Evolutionary conservation across 2,113 vertebrate genomes (phyloP), one percentile per base, ranked within the genome.

Genomic region (Trematomus loennbergii): DNA sequence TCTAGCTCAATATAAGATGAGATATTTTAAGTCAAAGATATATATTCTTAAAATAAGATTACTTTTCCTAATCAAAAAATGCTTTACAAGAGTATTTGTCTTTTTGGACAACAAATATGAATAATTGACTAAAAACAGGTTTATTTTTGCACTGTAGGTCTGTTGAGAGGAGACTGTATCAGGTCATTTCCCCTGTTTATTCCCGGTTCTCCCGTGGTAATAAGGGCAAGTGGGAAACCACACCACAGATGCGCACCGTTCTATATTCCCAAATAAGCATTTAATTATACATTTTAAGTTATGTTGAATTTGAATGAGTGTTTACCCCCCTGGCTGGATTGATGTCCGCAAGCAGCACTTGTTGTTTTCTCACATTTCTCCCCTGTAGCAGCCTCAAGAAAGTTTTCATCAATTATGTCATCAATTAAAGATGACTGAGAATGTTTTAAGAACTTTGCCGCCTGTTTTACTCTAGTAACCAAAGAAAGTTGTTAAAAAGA

Each of bases 241-340:
- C 36, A 29, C 29, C 12, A 53, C 59, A 71, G 45, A 83, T 13
- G 49, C 73, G 29, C 52, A 65, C 64, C 60, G 53, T 76, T 79
- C 52, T 22, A 22, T 72, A 79, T 81, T 75, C 66, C 58, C 58
- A 80, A 40, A 61, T 49, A 70, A 80, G 60, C 18, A 5, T 79
- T 88, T 83, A 81, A 82, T 81, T 89, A 90, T 76, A 33, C 57
- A 91, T 84, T 78, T 69, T 1, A 66, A 83, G 52, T 60, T 65
- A 43, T 84, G 70, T 67, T 20, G 36, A 18, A 75, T 61, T 46
- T 82, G 60, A 75, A 64, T 4, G 7, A 53, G 36, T 87, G 81
- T 84, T 87, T 78, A 63, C 73, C 73, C 76, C 65, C 1, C 12
- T 57, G 70, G 67, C 75, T 75, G 63, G 55, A 68, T 64, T 43